Conservation (phyloP, 2,888 invertebrate species). For the Brassicogethes aeneus region DNA sequence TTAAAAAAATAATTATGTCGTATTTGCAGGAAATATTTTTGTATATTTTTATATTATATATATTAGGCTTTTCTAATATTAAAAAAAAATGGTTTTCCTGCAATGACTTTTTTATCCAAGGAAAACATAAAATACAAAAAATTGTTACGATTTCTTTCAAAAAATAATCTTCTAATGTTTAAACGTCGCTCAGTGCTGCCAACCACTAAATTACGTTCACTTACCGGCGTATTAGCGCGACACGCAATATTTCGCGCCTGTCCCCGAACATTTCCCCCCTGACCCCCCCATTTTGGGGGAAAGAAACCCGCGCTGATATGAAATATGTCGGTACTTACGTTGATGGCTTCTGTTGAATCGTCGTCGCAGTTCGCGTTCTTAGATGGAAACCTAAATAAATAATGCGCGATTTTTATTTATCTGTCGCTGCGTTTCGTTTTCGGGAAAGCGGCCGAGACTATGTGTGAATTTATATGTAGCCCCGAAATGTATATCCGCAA, state of each 20-base stretch:
- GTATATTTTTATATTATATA: too few relatives aligned
- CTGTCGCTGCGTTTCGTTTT: not conserved
- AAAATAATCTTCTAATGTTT: too few relatives aligned
- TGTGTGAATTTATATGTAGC: not conserved
- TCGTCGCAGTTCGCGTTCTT: too few relatives aligned
- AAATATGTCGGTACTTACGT: constrained; percentile 44
- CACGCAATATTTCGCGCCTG: constrained; percentile 34
- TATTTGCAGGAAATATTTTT: too few relatives aligned
- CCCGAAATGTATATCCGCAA: not conserved
- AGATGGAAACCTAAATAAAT: constrained; percentile 1
- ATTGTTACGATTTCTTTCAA: too few relatives aligned
- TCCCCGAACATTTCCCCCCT: constrained; percentile 13
- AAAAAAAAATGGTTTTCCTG: too few relatives aligned
- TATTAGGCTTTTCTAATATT: too few relatives aligned
- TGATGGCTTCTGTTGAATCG: constrained; percentile 45
- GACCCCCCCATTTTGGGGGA: constrained; percentile 22
- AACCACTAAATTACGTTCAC: constrained; percentile 18
- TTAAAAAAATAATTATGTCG: too few relatives aligned
- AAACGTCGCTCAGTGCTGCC: not conserved
- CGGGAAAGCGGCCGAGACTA: not conserved
- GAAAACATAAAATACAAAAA: too few relatives aligned
- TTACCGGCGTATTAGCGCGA: constrained; percentile 34
- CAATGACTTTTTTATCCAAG: too few relatives aligned
- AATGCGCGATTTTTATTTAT: constrained; percentile 1
- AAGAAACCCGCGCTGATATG: constrained; percentile 29